Percentiles rank a stretch among this genome's conserved stretches.
phyloP scores from a whole-genome alignment of 2,888 invertebrate genomes.

The Notocelia uddmanniana region DNA sequence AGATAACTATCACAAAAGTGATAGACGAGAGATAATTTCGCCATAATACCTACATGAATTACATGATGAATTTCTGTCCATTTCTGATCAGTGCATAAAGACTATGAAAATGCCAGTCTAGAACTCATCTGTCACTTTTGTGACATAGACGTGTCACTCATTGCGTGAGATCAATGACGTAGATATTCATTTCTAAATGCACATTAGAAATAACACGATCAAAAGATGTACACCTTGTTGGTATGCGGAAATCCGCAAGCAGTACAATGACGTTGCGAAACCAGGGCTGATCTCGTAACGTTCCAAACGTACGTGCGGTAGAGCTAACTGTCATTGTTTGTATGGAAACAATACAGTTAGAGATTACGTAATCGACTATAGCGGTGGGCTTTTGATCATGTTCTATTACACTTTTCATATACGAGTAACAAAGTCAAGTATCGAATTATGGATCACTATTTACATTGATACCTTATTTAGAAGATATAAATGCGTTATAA shows the following conservation, averaged over 20 bases:
- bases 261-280: too few relatives aligned
- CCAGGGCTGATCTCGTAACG: too few relatives aligned
- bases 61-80: not conserved
- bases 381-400: not conserved
- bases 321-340: too few relatives aligned
- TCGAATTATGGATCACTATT: constrained; percentile 5
- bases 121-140: not conserved
- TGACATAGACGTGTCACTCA: not conserved
- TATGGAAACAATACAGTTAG: too few relatives aligned
- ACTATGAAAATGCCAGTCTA: too few relatives aligned
- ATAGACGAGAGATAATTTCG: not conserved
- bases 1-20: not conserved
- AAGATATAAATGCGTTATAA: too few relatives aligned
- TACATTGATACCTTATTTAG: constrained; percentile 15
- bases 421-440: not conserved
- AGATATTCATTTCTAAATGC: not conserved
- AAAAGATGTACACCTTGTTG: not conserved
- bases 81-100: not conserved
- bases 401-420: constrained; percentile 3
- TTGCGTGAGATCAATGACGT: constrained; percentile 1
- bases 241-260: not conserved
- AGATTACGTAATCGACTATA: too few relatives aligned
- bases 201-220: not conserved
- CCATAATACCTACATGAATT: not conserved
- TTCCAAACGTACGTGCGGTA: too few relatives aligned